Conservation (phyloP, 2,113 vertebrate genomes). For the Ophthalmolycus amberensis region DNA sequence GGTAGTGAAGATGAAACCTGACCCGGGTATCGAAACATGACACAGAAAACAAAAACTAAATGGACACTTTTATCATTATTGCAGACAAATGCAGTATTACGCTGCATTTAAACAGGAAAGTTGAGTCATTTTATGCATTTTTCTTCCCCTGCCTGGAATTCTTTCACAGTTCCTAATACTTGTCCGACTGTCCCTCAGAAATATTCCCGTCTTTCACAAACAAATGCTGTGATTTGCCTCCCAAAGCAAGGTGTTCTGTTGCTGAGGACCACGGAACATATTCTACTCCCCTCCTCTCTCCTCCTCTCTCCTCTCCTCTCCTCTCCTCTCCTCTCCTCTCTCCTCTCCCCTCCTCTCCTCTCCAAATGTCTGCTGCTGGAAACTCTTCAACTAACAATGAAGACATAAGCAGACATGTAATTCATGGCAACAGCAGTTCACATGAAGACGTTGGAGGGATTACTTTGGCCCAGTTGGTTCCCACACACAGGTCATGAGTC, state of each 20-base stretch:
- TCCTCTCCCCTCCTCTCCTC: no score
- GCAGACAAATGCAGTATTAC: not conserved
- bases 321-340: no score
- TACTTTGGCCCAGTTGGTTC: not conserved
- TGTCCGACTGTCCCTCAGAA: not conserved
- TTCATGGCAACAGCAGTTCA: constrained; percentile 5
- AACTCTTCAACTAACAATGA: not conserved
- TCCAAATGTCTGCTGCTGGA: not conserved
- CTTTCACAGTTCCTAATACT: not conserved
- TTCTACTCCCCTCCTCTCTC: not conserved
- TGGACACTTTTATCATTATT: not conserved
- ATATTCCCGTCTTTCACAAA: not conserved
- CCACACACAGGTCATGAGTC: not conserved
- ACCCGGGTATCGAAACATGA: not conserved
- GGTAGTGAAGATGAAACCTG: not conserved
- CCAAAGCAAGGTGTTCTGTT: not conserved
- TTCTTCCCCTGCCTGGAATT: not conserved
- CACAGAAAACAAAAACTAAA: constrained; percentile 11
- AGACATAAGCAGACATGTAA: not conserved
- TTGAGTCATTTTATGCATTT: not conserved
- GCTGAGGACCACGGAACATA: not conserved
- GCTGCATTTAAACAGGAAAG: not conserved
- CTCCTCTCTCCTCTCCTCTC: no score
- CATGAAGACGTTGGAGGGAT: not conserved
- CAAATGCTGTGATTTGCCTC: not conserved